Evolutionary conservation across 2,797 vertebrate genomes (phyloP).

Genomic region (Todus mexicanus): DNA sequence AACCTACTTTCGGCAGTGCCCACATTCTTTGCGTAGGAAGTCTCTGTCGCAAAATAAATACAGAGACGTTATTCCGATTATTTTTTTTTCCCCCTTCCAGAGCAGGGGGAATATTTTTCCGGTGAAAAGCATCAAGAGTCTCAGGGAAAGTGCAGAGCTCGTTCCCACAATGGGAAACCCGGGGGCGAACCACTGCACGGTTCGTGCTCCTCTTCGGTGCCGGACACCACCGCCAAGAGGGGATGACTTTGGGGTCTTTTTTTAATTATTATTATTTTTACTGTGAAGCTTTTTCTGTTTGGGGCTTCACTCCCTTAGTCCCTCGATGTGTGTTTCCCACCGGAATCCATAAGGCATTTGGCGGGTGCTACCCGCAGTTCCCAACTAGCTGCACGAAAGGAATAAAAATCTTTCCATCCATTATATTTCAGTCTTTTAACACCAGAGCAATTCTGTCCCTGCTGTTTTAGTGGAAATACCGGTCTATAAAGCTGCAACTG

Average conservation of each 20-base stretch:
- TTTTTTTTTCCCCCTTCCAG: background rate
- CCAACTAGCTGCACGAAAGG: constrained; percentile 34
- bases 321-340: constrained; percentile 29
- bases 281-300: background rate
- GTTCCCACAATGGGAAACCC: background rate
- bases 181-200: background rate
- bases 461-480: constrained; percentile 71
- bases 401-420: constrained; percentile 62
- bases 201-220: background rate
- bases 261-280: background rate
- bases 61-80: background rate
- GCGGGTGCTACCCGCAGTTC: constrained; percentile 41
- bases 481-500: constrained; percentile 66
- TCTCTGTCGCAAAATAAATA: background rate
- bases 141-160: background rate
- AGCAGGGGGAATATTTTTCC: background rate
- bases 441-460: constrained; percentile 64
- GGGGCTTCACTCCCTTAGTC: background rate
- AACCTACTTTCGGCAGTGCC: background rate
- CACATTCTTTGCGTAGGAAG: background rate
- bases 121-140: background rate
- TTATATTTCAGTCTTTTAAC: constrained; percentile 63
- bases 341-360: background rate
- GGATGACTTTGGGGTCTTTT: background rate
- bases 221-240: background rate